Evolutionary conservation across 2,113 vertebrate genomes (phyloP).

Genomic region (Emydura subglobosa): DNA sequence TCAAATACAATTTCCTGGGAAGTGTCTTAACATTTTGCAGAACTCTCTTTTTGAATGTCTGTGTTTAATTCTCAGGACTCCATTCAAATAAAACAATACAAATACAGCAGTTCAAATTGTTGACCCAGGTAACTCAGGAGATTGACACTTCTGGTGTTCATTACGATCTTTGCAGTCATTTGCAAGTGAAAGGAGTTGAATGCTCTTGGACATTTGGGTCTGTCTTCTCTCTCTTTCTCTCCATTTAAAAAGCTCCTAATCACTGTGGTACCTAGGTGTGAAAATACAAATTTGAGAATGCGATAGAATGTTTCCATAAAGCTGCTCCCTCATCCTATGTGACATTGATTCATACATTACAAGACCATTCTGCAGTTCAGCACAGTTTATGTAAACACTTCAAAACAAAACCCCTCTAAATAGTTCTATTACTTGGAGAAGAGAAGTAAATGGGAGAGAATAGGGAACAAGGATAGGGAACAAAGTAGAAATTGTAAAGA

Average conservation of each 20-base stretch:
- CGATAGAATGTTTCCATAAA: background rate
- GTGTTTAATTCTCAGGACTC: slow-evolving; percentile 71
- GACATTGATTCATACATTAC: background rate
- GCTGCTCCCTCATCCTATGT: background rate
- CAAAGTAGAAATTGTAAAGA: no score
- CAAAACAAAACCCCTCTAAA: background rate
- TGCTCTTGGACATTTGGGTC: background rate
- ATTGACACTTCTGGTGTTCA: slow-evolving; percentile 27
- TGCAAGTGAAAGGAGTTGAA: slow-evolving; percentile 1
- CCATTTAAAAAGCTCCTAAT: fast-evolving
- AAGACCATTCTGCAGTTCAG: background rate
- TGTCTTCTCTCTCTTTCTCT: background rate
- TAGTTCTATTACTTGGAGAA: background rate
- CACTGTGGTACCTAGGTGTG: fast-evolving
- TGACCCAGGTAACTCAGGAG: slow-evolving; percentile 35
- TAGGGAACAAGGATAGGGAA: no score
- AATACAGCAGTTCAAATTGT: slow-evolving; percentile 50
- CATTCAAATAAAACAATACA: slow-evolving; percentile 62
- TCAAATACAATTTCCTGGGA: background rate
- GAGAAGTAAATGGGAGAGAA: background rate
- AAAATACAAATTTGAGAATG: background rate
- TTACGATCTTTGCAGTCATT: background rate
- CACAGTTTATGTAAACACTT: background rate
- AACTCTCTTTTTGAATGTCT: slow-evolving; percentile 62
- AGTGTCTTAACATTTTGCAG: background rate